phyloP scores from a whole-genome alignment of 2,113 vertebrate species.

The Zootoca vivipara region DNA sequence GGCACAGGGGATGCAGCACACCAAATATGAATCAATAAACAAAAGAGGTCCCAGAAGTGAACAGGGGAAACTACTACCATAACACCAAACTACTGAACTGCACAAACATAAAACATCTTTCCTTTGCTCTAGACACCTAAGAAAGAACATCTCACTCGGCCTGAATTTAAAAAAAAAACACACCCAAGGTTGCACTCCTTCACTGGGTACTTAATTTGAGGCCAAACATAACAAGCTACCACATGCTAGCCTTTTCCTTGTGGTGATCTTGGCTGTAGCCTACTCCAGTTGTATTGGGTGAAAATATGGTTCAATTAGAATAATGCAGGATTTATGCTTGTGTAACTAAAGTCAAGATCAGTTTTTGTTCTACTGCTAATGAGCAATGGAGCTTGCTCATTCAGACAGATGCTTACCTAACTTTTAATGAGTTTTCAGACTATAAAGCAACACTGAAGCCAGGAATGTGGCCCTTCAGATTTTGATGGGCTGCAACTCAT shows the following conservation, averaged over 20 bases:
- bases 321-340: not conserved
- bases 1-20: no score
- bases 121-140: no score
- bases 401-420: not conserved
- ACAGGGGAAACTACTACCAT: no score
- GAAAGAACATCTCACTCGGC: no score
- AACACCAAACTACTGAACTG: no score
- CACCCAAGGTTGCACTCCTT: no score
- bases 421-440: constrained; percentile 53
- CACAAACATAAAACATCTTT: no score
- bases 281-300: not conserved
- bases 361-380: not conserved
- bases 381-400: not conserved
- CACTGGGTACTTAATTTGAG: not conserved
- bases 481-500: no score
- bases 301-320: not conserved
- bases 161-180: no score
- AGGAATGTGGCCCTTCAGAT: not conserved
- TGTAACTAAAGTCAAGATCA: not conserved
- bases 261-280: not conserved
- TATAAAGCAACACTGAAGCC: constrained; percentile 14
- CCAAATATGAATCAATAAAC: no score
- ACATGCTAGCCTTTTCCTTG: not conserved
- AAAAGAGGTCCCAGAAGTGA: no score
- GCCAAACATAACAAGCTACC: not conserved